Evolutionary conservation across 2,113 vertebrate genomes (phyloP).

Genomic region (Alethe castanea): DNA sequence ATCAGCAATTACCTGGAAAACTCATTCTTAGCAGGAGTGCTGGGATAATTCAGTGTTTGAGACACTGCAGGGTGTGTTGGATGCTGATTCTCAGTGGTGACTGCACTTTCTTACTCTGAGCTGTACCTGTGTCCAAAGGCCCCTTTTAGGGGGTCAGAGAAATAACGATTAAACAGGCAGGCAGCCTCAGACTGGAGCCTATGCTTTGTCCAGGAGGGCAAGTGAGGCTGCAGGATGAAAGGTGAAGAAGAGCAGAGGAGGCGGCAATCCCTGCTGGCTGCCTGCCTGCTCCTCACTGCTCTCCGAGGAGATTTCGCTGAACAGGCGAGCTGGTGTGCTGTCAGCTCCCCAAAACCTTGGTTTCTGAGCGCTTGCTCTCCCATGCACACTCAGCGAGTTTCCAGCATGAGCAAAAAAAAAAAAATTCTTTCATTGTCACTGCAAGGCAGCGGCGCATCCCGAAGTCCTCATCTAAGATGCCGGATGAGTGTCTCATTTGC

Average conservation of each 20-base stretch:
- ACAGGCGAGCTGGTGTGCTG: not conserved
- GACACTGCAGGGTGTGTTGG: not conserved
- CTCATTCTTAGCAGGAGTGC: not conserved
- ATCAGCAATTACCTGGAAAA: not conserved
- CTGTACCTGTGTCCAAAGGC: not conserved
- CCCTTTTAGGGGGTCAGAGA: not conserved
- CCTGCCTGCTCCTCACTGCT: not conserved
- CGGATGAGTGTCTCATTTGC: constrained; percentile 53
- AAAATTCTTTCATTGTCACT: not conserved
- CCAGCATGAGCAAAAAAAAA: not conserved
- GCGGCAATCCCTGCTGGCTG: not conserved
- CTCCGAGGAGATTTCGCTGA: not conserved
- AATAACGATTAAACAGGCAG: not conserved
- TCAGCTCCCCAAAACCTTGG: constrained; percentile 11
- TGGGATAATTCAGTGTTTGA: not conserved
- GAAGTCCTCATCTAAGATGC: constrained; percentile 29
- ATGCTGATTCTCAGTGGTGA: not conserved
- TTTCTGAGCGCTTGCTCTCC: not conserved
- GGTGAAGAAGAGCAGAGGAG: not conserved
- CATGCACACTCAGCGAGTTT: constrained; percentile 6
- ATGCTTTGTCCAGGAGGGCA: not conserved
- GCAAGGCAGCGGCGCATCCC: not conserved
- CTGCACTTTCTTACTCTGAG: not conserved
- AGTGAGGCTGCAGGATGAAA: not conserved
- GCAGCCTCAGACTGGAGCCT: not conserved